These are phyloP conservation scores for Macrophya annulata DNA, from an alignment of 2,888 invertebrate species.

Conservation along the genomic window DNA sequence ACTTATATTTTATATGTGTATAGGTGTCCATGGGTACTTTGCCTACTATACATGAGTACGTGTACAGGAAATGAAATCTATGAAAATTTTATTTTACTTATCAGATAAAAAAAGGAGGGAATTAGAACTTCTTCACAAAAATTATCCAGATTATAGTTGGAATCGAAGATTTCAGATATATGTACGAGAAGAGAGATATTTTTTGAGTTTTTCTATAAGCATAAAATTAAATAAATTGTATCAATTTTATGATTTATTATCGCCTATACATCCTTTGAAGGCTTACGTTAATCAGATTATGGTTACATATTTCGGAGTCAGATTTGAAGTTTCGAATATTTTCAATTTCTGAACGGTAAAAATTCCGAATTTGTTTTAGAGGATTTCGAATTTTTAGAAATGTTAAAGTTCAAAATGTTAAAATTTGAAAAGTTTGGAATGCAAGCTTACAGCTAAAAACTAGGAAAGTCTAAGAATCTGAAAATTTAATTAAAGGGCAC, in stretches of 20 bases:
- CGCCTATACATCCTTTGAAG: too few relatives aligned
- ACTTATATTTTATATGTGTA: not conserved
- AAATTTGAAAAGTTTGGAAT: too few relatives aligned
- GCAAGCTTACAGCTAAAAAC: too few relatives aligned
- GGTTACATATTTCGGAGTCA: not conserved
- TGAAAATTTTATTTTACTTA: constrained; percentile 23
- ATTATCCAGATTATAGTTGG: not conserved
- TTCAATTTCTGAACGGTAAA: too few relatives aligned
- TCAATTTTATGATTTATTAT: not conserved
- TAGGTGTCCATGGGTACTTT: not conserved
- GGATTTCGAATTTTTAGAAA: too few relatives aligned
- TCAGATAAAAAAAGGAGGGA: not conserved
- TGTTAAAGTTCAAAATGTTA: too few relatives aligned
- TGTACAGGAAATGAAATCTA: not conserved
- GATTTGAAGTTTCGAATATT: too few relatives aligned
- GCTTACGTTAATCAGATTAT: not conserved
- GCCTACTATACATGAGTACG: not conserved
- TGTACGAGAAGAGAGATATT: not conserved
- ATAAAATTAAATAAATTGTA: not conserved
- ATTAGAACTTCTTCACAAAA: not conserved
- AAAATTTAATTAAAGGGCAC: too few relatives aligned
- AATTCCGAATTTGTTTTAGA: too few relatives aligned
- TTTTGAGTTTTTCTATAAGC: not conserved
- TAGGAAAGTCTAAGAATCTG: too few relatives aligned
- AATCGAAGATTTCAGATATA: not conserved